Evolutionary conservation across 1,140 invertebrate genomes (phyloP), one percentile per base, ranked within the genome.

Genomic region (Lepeophtheirus salmonis): DNA sequence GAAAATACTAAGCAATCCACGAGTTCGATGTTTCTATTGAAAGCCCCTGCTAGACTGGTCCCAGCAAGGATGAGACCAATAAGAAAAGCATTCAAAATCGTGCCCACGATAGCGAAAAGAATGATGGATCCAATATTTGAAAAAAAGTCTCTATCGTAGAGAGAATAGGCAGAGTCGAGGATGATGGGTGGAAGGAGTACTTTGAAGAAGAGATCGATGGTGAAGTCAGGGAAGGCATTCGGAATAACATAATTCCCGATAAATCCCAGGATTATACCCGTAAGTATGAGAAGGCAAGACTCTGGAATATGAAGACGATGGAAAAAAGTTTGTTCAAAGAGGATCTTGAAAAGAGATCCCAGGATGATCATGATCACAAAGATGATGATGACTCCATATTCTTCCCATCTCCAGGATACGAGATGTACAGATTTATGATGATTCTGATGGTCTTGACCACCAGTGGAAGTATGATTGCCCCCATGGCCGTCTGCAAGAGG

Each of bases 271-370:
- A 86, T 75, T 3, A 97, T 83, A 50, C 95, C 95, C 41, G 97
- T 83, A 25, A 91, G 80, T 68, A 98, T 96, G 64, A 98, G 78
- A 51, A 97, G 79, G 72, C 91, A 96, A 12, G 89, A 94, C 74
- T 98, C 95, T 1, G 89, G 89, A 74, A 91, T 90, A n/a, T 41
- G 30, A 41, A 41, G 6, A n/a, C n/a, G n/a, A n/a, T 41, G 30
- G 30, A 41, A 41, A n/a, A 41, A 41, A 41, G 6, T 6, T n/a
- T 41, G 30, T n/a, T 41, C 30, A 41, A 41, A 41, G 30, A 41
- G 30, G 30, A 41, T 41, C 30, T 41, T 41, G n/a, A 41, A 41
- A 6, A 41, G 30, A 41, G 30, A 41, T 41, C 30, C 30, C 6
- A 41, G 6, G 30, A 41, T 6, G 6, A 41, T 41, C 30, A 41